Percentiles rank a stretch among this genome's conserved stretches.
Evolutionary conservation across 2,888 invertebrate species (phyloP).

Genomic region (Drosophila koepferae): DNA sequence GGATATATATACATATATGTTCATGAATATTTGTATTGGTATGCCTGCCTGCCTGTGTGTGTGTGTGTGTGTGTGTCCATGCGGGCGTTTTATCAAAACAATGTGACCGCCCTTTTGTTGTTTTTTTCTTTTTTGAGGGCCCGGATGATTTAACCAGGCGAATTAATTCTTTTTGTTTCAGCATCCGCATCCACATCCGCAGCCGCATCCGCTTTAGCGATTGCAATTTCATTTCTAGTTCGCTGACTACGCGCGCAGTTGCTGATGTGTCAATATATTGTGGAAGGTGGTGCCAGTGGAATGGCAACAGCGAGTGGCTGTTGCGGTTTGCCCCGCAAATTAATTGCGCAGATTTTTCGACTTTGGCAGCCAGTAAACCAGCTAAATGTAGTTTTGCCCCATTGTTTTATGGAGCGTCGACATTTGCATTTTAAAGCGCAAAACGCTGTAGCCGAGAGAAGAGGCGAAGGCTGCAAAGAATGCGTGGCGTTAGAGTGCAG

Average conservation of each 20-base stretch:
- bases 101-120: slow-evolving; percentile 79
- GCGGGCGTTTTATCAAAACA: slow-evolving; percentile 81
- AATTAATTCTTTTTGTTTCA: slow-evolving; percentile 63
- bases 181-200: slow-evolving; percentile 16
- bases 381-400: slow-evolving; percentile 45
- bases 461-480: slow-evolving; percentile 22
- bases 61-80: slow-evolving; percentile 41
- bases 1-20: slow-evolving; percentile 10
- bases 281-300: slow-evolving; percentile 43
- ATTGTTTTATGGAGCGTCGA: slow-evolving; percentile 57
- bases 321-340: slow-evolving; percentile 79
- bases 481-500: slow-evolving; percentile 36
- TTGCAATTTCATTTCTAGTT: slow-evolving; percentile 76
- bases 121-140: slow-evolving; percentile 30
- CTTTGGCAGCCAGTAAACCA: slow-evolving; percentile 31
- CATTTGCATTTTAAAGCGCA: slow-evolving; percentile 65
- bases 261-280: slow-evolving; percentile 82
- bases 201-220: slow-evolving; percentile 53
- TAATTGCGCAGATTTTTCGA: slow-evolving; percentile 77
- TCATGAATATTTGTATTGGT: slow-evolving; percentile 4
- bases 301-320: slow-evolving; percentile 43
- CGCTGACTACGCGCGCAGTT: slow-evolving; percentile 51
- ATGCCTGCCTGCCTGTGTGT: slow-evolving; percentile 20
- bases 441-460: slow-evolving; percentile 19
- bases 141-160: slow-evolving; percentile 62